Evolutionary conservation across 2,113 vertebrate genomes (phyloP).

Genomic region (Leucosticte australis): DNA sequence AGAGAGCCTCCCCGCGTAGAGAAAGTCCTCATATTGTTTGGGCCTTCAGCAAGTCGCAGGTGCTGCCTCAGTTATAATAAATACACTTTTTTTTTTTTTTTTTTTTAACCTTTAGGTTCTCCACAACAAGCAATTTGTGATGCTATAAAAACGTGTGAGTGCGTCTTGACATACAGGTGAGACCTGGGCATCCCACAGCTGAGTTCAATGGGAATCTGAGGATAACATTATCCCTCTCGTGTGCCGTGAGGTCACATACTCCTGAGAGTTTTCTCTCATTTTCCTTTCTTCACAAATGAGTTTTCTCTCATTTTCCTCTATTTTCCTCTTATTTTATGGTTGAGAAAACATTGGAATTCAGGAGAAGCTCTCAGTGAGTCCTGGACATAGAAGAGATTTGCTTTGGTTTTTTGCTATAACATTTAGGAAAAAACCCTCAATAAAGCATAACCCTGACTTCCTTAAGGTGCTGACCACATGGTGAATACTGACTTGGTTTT

Average conservation of each 20-base stretch:
- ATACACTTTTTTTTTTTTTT: accelerated
- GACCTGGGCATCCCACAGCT: background rate
- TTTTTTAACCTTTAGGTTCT: background rate
- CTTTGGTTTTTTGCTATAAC: background rate
- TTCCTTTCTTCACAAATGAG: background rate
- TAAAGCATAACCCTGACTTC: background rate
- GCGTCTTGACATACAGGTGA: accelerated
- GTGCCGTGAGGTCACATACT: background rate
- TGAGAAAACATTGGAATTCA: background rate
- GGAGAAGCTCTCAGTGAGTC: too few relatives aligned
- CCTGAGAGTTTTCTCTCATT: background rate
- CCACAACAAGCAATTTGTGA: background rate
- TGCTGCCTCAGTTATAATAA: background rate
- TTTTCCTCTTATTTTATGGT: background rate
- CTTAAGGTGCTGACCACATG: background rate
- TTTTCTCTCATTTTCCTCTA: background rate
- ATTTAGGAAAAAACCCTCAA: background rate
- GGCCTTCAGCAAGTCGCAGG: background rate
- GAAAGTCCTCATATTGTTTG: accelerated
- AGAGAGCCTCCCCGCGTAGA: accelerated
- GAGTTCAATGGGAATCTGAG: background rate
- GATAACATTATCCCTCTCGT: background rate
- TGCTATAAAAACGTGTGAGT: background rate
- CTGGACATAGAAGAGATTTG: background rate
- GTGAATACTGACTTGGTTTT: background rate